Evolutionary conservation across 2,888 invertebrate genomes (phyloP).

Genomic region (Spodoptera exigua): DNA sequence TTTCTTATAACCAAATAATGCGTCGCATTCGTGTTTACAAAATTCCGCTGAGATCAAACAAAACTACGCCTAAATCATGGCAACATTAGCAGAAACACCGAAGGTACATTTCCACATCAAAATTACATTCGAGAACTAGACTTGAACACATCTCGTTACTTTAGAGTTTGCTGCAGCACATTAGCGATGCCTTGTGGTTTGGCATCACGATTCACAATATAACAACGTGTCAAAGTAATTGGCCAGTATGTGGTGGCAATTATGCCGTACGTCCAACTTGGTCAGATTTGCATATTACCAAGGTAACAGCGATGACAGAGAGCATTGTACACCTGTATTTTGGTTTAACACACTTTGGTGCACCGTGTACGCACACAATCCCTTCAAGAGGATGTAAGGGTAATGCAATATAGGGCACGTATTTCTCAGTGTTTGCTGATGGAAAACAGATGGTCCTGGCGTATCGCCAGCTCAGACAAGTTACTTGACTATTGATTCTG

Average conservation of each 20-base stretch:
- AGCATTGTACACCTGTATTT: constrained; percentile 32
- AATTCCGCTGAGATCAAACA: too few relatives aligned
- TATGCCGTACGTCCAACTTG: constrained; percentile 45
- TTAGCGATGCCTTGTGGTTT: constrained; percentile 32
- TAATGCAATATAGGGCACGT: constrained; percentile 46
- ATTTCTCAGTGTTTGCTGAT: constrained; percentile 60
- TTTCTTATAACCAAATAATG: too few relatives aligned
- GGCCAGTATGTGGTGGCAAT: constrained; percentile 55
- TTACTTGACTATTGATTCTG: constrained; percentile 69
- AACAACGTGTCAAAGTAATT: constrained; percentile 52
- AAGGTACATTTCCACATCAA: constrained; percentile 9
- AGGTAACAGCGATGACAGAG: constrained; percentile 28
- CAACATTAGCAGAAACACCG: too few relatives aligned
- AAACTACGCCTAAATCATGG: too few relatives aligned
- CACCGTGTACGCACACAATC: constrained; percentile 30
- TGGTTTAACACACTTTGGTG: constrained; percentile 27
- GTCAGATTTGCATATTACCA: constrained; percentile 54
- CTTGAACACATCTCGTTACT: constrained; percentile 12
- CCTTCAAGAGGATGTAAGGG: constrained; percentile 16
- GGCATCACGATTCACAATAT: constrained; percentile 30
- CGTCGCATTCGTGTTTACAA: too few relatives aligned
- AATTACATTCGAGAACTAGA: constrained; percentile 3
- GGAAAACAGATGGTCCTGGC: constrained; percentile 70
- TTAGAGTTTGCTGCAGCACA: constrained; percentile 19
- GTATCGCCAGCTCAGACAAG: constrained; percentile 63